phyloP scores from a whole-genome alignment of 2,113 vertebrate species.

The Neolamprologus ventralis region DNA sequence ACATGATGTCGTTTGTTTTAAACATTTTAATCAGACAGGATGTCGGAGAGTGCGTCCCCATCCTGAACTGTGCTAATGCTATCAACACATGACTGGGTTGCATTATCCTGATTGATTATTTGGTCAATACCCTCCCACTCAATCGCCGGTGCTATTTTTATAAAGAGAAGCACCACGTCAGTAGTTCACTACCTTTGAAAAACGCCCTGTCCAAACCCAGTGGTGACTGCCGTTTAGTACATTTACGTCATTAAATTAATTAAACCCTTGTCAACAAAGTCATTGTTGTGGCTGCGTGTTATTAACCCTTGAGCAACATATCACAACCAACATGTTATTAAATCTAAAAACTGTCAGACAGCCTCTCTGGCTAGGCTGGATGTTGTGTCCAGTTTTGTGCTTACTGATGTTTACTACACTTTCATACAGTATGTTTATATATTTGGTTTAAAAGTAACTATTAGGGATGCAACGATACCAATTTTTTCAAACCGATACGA shows the following conservation, averaged over 20 bases:
- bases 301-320: not conserved
- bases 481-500: no score
- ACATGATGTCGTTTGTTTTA: not conserved
- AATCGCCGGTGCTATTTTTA: not conserved
- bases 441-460: rapidly evolving
- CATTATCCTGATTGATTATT: not conserved
- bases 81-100: not conserved
- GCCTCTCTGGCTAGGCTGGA: not conserved
- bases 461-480: no score
- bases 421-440: not conserved
- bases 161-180: not conserved
- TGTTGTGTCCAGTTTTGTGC: not conserved
- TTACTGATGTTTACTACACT: rapidly evolving
- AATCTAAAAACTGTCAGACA: not conserved
- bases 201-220: not conserved
- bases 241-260: not conserved
- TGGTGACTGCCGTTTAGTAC: not conserved
- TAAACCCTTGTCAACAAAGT: not conserved
- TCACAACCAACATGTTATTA: not conserved
- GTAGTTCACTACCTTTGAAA: not conserved
- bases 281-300: not conserved
- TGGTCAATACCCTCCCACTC: not conserved
- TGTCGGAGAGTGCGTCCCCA: not conserved
- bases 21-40: not conserved
- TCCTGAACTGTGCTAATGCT: not conserved